These are phyloP conservation scores for Gobionotothen gibberifrons DNA, from an alignment of 2,797 vertebrate species.

Conservation along the genomic window DNA sequence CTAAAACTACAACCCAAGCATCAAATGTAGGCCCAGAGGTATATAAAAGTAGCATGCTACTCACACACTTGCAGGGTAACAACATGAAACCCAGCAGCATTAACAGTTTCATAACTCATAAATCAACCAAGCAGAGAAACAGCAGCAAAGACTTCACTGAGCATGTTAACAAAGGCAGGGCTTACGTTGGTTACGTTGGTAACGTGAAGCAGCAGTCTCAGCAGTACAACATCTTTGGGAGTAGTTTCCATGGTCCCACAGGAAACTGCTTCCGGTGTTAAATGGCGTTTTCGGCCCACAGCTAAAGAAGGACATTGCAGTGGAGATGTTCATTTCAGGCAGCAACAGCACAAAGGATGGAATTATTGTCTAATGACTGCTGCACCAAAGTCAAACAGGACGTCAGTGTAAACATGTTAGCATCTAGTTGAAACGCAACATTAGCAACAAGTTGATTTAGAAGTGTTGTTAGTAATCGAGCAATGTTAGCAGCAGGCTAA, in stretches of 20 bases:
- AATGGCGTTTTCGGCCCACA: background rate
- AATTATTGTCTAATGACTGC: background rate
- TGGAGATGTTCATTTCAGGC: background rate
- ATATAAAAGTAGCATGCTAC: background rate
- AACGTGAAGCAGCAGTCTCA: background rate
- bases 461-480: background rate
- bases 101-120: background rate
- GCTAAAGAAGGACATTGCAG: too few relatives aligned
- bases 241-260: background rate
- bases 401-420: background rate
- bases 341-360: background rate
- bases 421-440: background rate
- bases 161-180: background rate
- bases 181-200: conserved; percentile 7
- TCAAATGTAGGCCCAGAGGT: background rate
- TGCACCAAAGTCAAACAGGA: background rate
- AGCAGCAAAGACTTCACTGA: background rate
- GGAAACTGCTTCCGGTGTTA: background rate
- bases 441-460: background rate
- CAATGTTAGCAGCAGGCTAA: background rate
- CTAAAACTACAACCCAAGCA: background rate
- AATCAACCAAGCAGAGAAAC: background rate
- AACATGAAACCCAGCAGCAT: background rate
- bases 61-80: background rate
- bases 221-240: background rate